Base-by-base conservation (phyloP, 2,797 vertebrate genomes). In the Odontamblyopus rebecca region DNA sequence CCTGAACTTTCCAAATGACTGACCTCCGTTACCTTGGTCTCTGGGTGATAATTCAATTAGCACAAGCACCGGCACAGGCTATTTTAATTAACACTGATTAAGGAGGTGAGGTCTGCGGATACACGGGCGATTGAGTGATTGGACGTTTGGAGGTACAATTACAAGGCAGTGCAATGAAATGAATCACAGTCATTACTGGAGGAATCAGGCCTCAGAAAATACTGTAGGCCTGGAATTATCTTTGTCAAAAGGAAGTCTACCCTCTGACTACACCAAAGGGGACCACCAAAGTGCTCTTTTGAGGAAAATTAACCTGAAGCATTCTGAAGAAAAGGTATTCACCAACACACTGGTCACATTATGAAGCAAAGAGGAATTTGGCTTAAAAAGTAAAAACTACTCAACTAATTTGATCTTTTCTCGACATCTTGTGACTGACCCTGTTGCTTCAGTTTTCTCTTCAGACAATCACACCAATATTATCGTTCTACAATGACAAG, bases 31-130 rank as follows among this genome's bases (percentile, higher is more conserved):
- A 83, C 82, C 82, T 82, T 74, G 70, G 56, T 76, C 72, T 74
- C 68, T 61, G 11, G 60, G 68, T 60, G 32, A 77, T 80, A 80
- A 87, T 86, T 85, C 75, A 85, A 88, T 88, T 86, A 86, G 71
- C 64, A 38, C 67, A 61, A 32, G 68, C 76, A 78, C 79, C 68
- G 50, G 72, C 72, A 78, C 73, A 85, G 72, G 67, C 75, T 71
- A 77, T 84, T 85, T 78, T 82, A 85, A 89, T 90, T 90, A 85
- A 83, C 72, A 68, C 79, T 86, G 86, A 88, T 88, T 87, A 87
- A 86, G 76, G 80, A 87, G 78, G 77, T 61, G 77, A 80, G 81
- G 85, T 81, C 82, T 67, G 70, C 76, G 82, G 83, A 82, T 71
- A 68, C 83, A 76, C 77, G 72, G 15, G 71, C 4, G 77, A 81